A percentile compares a stretch with the other conserved stretches of the same genome.
Evolutionary conservation across 2,113 vertebrate species (phyloP).

Genomic region (Hypomesus transpacificus): DNA sequence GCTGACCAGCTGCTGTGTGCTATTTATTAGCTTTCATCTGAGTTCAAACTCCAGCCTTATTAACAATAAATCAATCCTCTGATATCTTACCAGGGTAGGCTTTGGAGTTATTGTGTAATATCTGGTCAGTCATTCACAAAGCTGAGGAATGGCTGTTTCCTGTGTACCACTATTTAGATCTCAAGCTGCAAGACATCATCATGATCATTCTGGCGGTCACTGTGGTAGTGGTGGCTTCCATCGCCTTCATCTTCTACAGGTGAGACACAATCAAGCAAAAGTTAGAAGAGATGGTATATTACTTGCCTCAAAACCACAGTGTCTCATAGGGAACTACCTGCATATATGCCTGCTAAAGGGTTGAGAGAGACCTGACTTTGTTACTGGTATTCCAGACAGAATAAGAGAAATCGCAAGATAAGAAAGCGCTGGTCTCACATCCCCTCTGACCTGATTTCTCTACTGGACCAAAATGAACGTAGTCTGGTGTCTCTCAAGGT

Average conservation of each 20-base stretch:
- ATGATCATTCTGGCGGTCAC: constrained; percentile 55
- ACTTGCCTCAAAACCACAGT: too few species aligned
- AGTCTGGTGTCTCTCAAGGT: constrained; percentile 86
- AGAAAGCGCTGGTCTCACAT: constrained; percentile 89
- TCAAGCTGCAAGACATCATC: not conserved
- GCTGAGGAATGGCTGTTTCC: not conserved
- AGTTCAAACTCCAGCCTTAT: too few species aligned
- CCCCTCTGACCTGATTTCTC: constrained; percentile 74
- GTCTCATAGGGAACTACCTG: not conserved
- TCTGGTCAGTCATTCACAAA: not conserved
- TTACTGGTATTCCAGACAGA: constrained; percentile 73
- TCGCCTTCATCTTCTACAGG: constrained; percentile 75
- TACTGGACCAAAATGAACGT: constrained; percentile 77
- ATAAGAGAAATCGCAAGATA: constrained; percentile 71
- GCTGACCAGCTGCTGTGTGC: too few species aligned
- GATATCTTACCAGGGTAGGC: too few species aligned
- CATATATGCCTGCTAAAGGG: not conserved
- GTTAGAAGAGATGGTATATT: not conserved
- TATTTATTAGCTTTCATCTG: too few species aligned
- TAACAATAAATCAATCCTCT: too few species aligned
- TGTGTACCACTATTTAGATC: constrained; percentile 20
- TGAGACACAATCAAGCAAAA: constrained; percentile 25
- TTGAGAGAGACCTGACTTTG: not conserved
- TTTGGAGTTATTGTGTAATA: too few species aligned
- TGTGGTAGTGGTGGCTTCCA: constrained; percentile 63